Conservation (phyloP, 2,888 invertebrate species). For the Cosmia trapezina region DNA sequence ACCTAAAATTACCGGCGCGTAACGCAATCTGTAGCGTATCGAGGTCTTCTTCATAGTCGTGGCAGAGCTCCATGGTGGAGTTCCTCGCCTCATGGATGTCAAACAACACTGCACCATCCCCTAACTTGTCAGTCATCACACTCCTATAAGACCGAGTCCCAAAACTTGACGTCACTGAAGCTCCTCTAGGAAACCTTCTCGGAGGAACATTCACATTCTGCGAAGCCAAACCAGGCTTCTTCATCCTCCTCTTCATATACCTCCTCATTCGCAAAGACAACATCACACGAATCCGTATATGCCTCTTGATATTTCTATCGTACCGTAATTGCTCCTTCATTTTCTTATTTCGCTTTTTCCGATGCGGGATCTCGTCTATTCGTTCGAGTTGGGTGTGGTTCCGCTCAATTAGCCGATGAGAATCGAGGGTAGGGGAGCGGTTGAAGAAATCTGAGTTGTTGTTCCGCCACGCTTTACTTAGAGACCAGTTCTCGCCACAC, state of each 20-base stretch:
- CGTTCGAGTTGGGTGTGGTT: conserved; percentile 76
- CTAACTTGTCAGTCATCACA: conserved; percentile 84
- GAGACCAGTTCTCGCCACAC: conserved; percentile 88
- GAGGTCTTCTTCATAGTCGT: conserved; percentile 86
- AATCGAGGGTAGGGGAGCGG: conserved; percentile 76
- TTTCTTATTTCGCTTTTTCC: conserved; percentile 78
- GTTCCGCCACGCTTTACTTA: conserved; percentile 88
- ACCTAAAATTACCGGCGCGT: conserved; percentile 90
- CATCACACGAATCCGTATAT: conserved; percentile 92
- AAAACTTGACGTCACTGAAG: conserved; percentile 82
- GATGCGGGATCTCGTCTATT: conserved; percentile 84
- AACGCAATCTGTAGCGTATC: conserved; percentile 87
- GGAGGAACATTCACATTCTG: conserved; percentile 81
- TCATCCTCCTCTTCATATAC: conserved; percentile 84
- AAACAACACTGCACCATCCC: conserved; percentile 85
- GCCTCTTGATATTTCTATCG: conserved; percentile 91
- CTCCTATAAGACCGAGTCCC: conserved; percentile 85
- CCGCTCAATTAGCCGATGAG: conserved; percentile 73
- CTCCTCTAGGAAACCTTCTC: conserved; percentile 80
- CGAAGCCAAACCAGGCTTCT: conserved; percentile 72
- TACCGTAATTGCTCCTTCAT: conserved; percentile 88
- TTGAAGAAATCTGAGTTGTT: conserved; percentile 82
- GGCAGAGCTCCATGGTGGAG: conserved; percentile 85
- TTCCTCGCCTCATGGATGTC: conserved; percentile 88
- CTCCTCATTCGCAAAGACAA: conserved; percentile 91